Evolutionary conservation across 2,888 invertebrate species (phyloP).

Genomic region (Onthophagus sagittarius): DNA sequence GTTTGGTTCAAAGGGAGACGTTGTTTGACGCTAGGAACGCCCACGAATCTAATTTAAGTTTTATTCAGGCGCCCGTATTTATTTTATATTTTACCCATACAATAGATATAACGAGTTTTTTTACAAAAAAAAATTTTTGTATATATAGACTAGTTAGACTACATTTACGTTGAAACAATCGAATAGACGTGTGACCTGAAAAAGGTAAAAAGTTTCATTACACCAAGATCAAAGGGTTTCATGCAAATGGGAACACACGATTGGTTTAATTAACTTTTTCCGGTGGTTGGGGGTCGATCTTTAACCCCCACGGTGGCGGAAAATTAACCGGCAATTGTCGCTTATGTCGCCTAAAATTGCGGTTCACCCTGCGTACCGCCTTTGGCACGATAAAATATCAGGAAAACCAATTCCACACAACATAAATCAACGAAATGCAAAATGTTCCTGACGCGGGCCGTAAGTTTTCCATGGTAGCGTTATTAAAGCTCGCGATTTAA

Average conservation of each 20-base stretch:
- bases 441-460: constrained; percentile 41
- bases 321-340: neutral
- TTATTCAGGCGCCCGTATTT: neutral
- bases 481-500: neutral
- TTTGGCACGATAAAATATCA: constrained; percentile 33
- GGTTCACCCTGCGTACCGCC: neutral
- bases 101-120: neutral
- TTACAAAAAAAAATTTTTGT: neutral
- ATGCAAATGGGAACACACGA: constrained; percentile 4
- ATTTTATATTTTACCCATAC: neutral
- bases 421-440: constrained; percentile 47
- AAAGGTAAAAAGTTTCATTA: neutral
- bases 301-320: constrained; percentile 10
- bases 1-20: neutral
- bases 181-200: neutral
- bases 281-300: constrained; percentile 8
- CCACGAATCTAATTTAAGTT: neutral
- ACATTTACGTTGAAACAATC: neutral
- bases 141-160: too few relatives aligned
- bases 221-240: constrained; percentile 4
- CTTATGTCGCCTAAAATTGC: neutral
- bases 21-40: neutral
- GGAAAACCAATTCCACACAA: constrained; percentile 47
- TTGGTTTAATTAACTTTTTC: constrained; percentile 19
- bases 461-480: neutral